phyloP scores from a whole-genome alignment of 2,888 invertebrate species.

The Nephrocerus scutellatus region DNA sequence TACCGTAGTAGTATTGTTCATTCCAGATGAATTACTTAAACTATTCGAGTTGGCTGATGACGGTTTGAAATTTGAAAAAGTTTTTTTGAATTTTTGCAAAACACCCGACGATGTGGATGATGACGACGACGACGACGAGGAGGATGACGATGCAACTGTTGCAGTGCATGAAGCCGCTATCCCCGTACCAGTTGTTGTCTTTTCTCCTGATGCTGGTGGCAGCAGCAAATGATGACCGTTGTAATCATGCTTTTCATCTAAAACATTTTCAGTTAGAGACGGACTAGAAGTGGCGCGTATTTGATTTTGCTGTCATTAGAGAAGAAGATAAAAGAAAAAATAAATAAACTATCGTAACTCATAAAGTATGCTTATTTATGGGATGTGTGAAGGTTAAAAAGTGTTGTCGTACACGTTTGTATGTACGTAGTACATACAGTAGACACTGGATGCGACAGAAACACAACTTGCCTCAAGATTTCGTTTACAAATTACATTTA shows the following conservation, averaged over 20 bases:
- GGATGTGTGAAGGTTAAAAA: too few relatives aligned
- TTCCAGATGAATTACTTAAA: conserved; percentile 16
- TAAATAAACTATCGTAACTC: too few relatives aligned
- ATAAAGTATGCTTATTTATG: too few relatives aligned
- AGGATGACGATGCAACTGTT: conserved; percentile 16
- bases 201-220: conserved; percentile 10
- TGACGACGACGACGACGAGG: conserved; percentile 3
- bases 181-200: too few relatives aligned
- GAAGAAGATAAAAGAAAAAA: conserved; percentile 9
- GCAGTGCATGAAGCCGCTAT: too few relatives aligned
- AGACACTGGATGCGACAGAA: too few relatives aligned
- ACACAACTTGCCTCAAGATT: too few relatives aligned
- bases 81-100: conserved; percentile 64
- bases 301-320: conserved; percentile 39
- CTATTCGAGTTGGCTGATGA: conserved; percentile 24
- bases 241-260: conserved; percentile 17
- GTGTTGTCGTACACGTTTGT: too few relatives aligned
- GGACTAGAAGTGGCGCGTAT: conserved; percentile 47
- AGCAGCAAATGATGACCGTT: background rate
- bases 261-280: conserved; percentile 36
- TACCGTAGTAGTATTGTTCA: conserved; percentile 4
- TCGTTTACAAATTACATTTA: too few relatives aligned
- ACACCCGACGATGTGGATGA: conserved; percentile 47
- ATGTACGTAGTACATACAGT: too few relatives aligned
- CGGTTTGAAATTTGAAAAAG: conserved; percentile 52